Evolutionary conservation across 1,140 invertebrate species (phyloP).

Genomic region (Trichoplusia ni): DNA sequence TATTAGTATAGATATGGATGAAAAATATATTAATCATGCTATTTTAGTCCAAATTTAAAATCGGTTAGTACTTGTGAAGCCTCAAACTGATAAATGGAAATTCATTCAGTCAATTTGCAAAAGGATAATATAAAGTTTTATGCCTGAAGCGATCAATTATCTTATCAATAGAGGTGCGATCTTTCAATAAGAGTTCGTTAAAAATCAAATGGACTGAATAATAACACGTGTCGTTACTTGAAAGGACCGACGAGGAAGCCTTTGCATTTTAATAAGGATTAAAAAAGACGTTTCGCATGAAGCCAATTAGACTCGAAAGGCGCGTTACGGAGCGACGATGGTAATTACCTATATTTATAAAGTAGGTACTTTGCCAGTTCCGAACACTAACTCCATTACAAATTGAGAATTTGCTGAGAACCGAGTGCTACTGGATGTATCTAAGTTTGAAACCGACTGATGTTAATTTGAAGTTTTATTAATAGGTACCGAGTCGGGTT

Average conservation of each 20-base stretch:
- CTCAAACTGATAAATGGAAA: neutral
- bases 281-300: constrained; percentile 23
- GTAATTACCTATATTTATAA: constrained; percentile 17
- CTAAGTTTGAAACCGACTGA: constrained; percentile 26
- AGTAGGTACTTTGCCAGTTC: neutral
- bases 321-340: neutral
- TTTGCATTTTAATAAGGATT: constrained; percentile 38
- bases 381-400: constrained; percentile 23
- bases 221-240: constrained; percentile 25
- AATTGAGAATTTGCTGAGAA: constrained; percentile 8
- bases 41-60: too few relatives aligned
- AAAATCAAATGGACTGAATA: constrained; percentile 13
- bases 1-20: too few relatives aligned
- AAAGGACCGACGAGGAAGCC: constrained; percentile 24
- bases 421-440: constrained; percentile 4
- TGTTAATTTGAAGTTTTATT: constrained; percentile 15
- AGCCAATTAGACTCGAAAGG: constrained; percentile 33
- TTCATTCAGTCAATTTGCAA: constrained; percentile 9
- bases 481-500: neutral
- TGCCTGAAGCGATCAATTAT: constrained; percentile 5
- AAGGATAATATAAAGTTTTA: constrained; percentile 16
- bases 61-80: too few relatives aligned
- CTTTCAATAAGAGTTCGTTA: constrained; percentile 5
- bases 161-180: constrained; percentile 2
- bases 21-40: too few relatives aligned